These are phyloP conservation scores for Saguinus midas DNA, from an alignment of 2,113 vertebrate species.

Conservation along the genomic window DNA sequence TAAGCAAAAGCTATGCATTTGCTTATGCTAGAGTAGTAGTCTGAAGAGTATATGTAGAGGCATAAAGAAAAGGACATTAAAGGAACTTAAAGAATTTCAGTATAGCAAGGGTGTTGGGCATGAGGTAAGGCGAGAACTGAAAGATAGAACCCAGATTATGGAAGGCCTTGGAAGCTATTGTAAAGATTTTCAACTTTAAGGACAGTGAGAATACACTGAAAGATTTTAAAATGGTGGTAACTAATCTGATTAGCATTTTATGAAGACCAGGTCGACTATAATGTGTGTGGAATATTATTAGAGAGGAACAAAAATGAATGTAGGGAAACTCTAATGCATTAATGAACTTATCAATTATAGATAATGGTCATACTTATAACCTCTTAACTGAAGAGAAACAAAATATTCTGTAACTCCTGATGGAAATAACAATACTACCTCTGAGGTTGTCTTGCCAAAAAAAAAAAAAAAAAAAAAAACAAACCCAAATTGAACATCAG, in stretches of 20 bases:
- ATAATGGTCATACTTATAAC: neutral
- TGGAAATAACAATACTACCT: neutral
- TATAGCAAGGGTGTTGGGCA: neutral
- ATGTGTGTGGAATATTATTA: neutral
- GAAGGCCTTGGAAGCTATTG: neutral
- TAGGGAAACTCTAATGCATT: neutral
- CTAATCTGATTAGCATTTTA: conserved; percentile 12
- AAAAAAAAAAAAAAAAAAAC: no score
- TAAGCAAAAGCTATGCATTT: neutral
- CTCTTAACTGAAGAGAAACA: conserved; percentile 31
- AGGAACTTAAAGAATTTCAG: neutral
- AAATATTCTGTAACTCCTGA: neutral
- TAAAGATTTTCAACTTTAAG: conserved; percentile 7
- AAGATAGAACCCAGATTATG: neutral
- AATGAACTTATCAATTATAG: neutral
- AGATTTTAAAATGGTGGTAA: neutral
- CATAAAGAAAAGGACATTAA: neutral
- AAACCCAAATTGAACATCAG: neutral
- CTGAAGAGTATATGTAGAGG: neutral
- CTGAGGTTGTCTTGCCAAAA: neutral
- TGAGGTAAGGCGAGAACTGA: neutral
- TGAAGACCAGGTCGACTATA: neutral
- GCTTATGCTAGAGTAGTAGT: neutral
- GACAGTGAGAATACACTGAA: neutral
- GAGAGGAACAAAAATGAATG: neutral